Conservation (phyloP, 2,888 invertebrate species). For the Athripsodes cinereus region DNA sequence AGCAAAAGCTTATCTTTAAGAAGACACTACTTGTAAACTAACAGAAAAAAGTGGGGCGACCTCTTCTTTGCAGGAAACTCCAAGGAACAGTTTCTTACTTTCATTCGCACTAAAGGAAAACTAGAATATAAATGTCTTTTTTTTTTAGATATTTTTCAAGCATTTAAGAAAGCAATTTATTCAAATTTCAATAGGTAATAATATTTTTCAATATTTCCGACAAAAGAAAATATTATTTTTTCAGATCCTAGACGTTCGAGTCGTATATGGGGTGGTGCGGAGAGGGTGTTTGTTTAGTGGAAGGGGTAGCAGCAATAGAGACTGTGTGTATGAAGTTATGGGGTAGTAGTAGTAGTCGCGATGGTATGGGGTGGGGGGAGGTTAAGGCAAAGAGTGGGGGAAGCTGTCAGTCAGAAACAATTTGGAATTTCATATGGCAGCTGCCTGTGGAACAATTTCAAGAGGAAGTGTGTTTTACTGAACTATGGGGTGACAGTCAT, state of each 20-base stretch:
- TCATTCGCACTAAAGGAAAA: too few species aligned
- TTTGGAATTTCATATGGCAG: slow-evolving; percentile 47
- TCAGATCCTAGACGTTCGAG: neutral
- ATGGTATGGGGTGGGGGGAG: neutral
- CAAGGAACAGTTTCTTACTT: too few species aligned
- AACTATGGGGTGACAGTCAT: neutral
- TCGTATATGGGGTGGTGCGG: neutral
- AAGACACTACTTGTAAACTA: too few species aligned
- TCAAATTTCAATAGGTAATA: too few species aligned
- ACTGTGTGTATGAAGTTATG: too few species aligned
- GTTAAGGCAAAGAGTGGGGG: slow-evolving; percentile 3
- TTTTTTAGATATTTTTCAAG: too few species aligned
- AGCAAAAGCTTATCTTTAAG: too few species aligned
- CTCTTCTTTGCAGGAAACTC: too few species aligned
- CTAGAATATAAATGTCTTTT: too few species aligned
- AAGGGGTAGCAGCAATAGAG: neutral
- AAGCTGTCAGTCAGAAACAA: slow-evolving; percentile 54
- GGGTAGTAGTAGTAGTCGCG: neutral
- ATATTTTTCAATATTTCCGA: too few species aligned
- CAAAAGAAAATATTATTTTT: neutral
- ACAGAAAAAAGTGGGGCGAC: too few species aligned
- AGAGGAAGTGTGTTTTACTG: neutral
- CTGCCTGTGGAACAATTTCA: slow-evolving; percentile 11
- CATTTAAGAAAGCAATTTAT: too few species aligned
- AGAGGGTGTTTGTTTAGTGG: neutral